phyloP scores from a whole-genome alignment of 2,113 vertebrate genomes.

The Silurus asotus region DNA sequence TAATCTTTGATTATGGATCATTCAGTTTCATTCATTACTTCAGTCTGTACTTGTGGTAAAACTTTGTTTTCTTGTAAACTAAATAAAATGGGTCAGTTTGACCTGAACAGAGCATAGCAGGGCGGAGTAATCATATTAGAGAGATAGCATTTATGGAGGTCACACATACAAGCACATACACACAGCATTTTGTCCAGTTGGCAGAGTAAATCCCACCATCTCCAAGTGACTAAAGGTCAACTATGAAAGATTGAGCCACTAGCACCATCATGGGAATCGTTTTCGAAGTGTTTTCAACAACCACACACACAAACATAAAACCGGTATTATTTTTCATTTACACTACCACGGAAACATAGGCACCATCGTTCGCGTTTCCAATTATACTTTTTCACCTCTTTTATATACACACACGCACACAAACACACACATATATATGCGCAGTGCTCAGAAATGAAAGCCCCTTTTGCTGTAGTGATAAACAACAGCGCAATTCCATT shows the following conservation, averaged over 20 bases:
- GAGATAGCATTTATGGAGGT: neutral
- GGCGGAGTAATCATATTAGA: neutral
- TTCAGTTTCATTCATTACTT: neutral
- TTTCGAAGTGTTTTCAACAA: slow-evolving; percentile 21
- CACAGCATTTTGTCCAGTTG: neutral
- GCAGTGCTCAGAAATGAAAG: neutral
- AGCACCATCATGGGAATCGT: slow-evolving; percentile 14
- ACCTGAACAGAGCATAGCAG: neutral
- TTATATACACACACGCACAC: slow-evolving; percentile 8
- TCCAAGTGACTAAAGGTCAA: neutral
- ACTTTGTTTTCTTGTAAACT: neutral
- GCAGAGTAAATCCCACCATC: neutral
- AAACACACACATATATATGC: neutral
- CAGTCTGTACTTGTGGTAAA: neutral
- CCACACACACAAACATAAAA: slow-evolving; percentile 1
- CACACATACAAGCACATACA: neutral
- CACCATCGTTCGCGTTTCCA: slow-evolving; percentile 34
- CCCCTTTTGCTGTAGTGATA: slow-evolving; percentile 14
- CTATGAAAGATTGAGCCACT: neutral
- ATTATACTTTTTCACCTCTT: slow-evolving; percentile 17
- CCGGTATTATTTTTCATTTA: neutral
- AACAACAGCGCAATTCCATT: slow-evolving; percentile 40
- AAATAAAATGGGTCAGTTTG: neutral
- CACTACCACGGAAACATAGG: slow-evolving; percentile 6
- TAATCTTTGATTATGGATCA: neutral